These are phyloP conservation scores for Acanthoscelides obtectus DNA, from an alignment of 2,888 invertebrate genomes.

Conservation along the genomic window DNA sequence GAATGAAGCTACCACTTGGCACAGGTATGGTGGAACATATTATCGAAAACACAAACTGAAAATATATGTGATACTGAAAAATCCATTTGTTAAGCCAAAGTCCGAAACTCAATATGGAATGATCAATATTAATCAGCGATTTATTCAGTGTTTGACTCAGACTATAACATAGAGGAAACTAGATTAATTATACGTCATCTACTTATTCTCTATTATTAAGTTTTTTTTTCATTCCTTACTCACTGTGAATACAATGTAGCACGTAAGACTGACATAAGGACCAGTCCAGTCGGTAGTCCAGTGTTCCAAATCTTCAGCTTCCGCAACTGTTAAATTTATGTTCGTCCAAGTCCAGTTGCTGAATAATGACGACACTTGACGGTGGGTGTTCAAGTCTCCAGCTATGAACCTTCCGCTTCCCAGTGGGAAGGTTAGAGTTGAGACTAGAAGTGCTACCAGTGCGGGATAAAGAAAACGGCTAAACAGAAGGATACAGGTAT, in stretches of 20 bases:
- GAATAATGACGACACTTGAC: conserved; percentile 72
- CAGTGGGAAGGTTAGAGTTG: conserved; percentile 86
- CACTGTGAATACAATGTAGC: conserved; percentile 84
- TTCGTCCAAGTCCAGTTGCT: conserved; percentile 96
- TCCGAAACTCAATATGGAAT: no score
- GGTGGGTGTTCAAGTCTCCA: conserved; percentile 50
- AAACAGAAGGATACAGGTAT: conserved; percentile 33
- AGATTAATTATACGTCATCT: neutral
- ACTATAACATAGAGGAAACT: neutral
- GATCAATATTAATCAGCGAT: no score
- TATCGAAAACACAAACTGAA: conserved; percentile 80
- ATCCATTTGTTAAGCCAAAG: no score
- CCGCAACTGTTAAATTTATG: conserved; percentile 71
- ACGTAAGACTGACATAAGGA: conserved; percentile 78
- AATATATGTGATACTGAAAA: neutral
- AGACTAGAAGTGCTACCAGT: conserved; percentile 75
- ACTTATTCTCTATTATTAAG: conserved; percentile 6
- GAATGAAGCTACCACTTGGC: conserved; percentile 96
- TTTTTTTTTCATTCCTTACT: no score
- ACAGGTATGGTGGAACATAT: conserved; percentile 95
- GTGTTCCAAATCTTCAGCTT: conserved; percentile 77
- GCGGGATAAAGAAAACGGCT: conserved; percentile 89
- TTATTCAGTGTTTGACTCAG: no score
- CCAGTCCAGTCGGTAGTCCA: conserved; percentile 80
- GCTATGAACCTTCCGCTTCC: conserved; percentile 91